A percentile compares a stretch with the other conserved stretches of the same genome.
phyloP scores from a whole-genome alignment of 2,888 invertebrate species.

The Tenthredo amoena region DNA sequence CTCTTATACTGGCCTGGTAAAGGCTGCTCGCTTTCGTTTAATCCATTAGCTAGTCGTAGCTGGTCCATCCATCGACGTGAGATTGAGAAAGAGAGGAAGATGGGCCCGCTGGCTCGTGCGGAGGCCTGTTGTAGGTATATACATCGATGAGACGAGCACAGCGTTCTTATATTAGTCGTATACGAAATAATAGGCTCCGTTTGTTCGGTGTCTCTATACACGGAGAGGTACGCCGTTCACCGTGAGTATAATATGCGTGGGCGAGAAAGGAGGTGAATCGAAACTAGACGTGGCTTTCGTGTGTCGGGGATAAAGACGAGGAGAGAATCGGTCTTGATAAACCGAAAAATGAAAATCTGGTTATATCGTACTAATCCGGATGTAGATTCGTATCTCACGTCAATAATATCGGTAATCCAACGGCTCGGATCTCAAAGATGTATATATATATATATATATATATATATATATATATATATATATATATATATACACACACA shows the following conservation, averaged over 20 bases:
- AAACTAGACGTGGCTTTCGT: neutral
- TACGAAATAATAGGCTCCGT: neutral
- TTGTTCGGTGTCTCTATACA: neutral
- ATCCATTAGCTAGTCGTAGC: constrained; percentile 23
- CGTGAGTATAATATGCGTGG: neutral
- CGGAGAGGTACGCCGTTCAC: neutral
- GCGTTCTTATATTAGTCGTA: neutral
- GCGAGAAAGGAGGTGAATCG: neutral
- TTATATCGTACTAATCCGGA: constrained; percentile 68
- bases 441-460: too few species aligned
- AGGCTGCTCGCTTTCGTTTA: constrained; percentile 33
- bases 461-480: too few species aligned
- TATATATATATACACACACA: too few species aligned
- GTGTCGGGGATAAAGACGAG: neutral
- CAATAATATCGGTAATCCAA: constrained; percentile 75
- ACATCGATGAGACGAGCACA: neutral
- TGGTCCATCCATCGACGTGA: constrained; percentile 5
- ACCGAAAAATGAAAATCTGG: constrained; percentile 10
- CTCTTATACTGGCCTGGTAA: neutral
- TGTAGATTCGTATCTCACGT: constrained; percentile 72
- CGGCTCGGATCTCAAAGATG: constrained; percentile 52
- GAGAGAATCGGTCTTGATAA: neutral
- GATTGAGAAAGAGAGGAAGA: neutral
- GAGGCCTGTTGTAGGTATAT: neutral
- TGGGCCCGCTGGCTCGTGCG: constrained; percentile 43